Percentiles rank a stretch among this genome's conserved stretches.
Conservation (phyloP, 1,140 invertebrate genomes). For the Pomacea maculata region DNA sequence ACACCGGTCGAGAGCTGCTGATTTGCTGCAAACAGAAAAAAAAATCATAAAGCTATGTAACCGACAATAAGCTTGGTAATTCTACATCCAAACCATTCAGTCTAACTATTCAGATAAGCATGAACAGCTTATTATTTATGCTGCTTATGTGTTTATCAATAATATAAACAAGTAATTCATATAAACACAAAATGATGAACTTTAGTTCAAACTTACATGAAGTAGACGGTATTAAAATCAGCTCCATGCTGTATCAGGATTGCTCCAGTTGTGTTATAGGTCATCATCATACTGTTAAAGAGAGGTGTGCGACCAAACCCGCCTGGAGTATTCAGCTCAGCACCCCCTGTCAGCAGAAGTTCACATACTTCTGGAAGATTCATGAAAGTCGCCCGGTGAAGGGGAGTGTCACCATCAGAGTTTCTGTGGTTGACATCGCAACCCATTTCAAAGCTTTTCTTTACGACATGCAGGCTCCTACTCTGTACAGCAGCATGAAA, state of each 20-base stretch:
- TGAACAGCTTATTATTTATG: too few relatives aligned
- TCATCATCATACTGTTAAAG: slow-evolving; percentile 35
- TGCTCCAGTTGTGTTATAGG: slow-evolving; percentile 34
- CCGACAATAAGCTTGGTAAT: neutral
- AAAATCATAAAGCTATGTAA: neutral
- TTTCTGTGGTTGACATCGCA: slow-evolving; percentile 34
- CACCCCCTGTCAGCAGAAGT: slow-evolving; percentile 29
- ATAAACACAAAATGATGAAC: too few relatives aligned
- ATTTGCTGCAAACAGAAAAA: slow-evolving; percentile 22
- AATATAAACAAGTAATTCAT: too few relatives aligned
- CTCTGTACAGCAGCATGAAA: slow-evolving; percentile 38
- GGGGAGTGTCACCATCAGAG: slow-evolving; percentile 36
- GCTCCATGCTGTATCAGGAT: slow-evolving; percentile 38
- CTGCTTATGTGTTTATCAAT: too few relatives aligned
- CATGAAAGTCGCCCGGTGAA: slow-evolving; percentile 27
- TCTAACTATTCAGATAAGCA: too few relatives aligned
- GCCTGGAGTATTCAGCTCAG: slow-evolving; percentile 31
- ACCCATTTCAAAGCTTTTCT: slow-evolving; percentile 29
- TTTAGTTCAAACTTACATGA: slow-evolving; percentile 22
- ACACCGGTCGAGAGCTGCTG: slow-evolving; percentile 41
- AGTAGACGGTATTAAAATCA: slow-evolving; percentile 30
- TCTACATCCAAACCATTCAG: too few relatives aligned
- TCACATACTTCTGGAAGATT: slow-evolving; percentile 26
- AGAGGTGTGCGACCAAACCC: slow-evolving; percentile 39
- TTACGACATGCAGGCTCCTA: slow-evolving; percentile 21